phyloP scores from a whole-genome alignment of 2,888 invertebrate genomes.

The Bombyx huttoni region DNA sequence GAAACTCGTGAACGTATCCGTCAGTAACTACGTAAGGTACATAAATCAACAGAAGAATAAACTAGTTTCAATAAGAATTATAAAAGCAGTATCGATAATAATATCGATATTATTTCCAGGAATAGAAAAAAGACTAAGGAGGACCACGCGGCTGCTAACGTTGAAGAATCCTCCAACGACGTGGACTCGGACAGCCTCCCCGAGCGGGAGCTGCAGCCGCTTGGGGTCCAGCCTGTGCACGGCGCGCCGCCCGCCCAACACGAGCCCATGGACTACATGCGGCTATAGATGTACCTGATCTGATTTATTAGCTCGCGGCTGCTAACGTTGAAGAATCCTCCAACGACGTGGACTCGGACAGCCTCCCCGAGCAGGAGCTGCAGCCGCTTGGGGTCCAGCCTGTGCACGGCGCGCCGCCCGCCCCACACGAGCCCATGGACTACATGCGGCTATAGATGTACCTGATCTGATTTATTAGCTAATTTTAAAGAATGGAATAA shows the following conservation, averaged over 20 bases:
- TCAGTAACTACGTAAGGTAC: too few species aligned
- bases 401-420: conserved; percentile 2
- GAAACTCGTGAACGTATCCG: too few species aligned
- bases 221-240: conserved; percentile 9
- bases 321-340: conserved; percentile 15
- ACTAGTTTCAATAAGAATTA: too few species aligned
- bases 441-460: conserved; percentile 17
- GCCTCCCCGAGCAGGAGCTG: conserved; percentile 16
- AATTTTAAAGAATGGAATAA: too few species aligned
- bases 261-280: conserved; percentile 24
- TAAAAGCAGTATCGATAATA: too few species aligned
- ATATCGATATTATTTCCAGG: conserved; percentile 9
- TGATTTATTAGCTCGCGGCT: conserved; percentile 3
- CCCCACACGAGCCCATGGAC: conserved; percentile 18
- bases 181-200: conserved; percentile 19
- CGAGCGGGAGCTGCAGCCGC: conserved; percentile 11
- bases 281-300: conserved; percentile 6
- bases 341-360: conserved; percentile 16
- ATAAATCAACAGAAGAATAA: too few species aligned
- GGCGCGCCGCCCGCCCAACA: conserved; percentile 7
- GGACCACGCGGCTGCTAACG: conserved; percentile 11
- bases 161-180: conserved; percentile 14
- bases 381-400: conserved; percentile 8
- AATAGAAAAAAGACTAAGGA: conserved; percentile 31
- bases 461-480: too few species aligned